These are phyloP conservation scores for Aphrocallistes beatrix DNA, from an alignment of 37 sponge, comb jelly and placozoan species.

Conservation along the genomic window DNA sequence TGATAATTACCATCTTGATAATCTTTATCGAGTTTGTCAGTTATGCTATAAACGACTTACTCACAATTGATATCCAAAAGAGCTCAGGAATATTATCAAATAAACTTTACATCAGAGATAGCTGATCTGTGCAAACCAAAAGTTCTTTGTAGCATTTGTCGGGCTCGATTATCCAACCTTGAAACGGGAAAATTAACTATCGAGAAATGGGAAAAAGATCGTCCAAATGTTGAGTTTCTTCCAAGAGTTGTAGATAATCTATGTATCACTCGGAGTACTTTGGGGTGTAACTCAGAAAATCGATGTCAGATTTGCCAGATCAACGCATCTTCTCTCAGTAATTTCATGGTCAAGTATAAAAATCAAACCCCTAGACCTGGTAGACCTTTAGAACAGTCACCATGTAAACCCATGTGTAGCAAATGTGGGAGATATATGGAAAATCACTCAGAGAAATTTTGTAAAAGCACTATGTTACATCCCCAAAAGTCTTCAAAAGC, in stretches of 20 bases:
- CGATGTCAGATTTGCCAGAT: not conserved
- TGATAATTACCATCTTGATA: too few species aligned
- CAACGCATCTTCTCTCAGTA: not conserved
- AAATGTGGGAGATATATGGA: constrained; percentile 16
- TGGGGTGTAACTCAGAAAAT: not conserved
- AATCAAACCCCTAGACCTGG: constrained; percentile 14
- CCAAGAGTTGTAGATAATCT: not conserved
- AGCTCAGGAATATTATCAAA: not conserved
- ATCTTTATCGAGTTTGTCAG: too few species aligned
- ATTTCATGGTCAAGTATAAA: not conserved
- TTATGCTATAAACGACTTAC: too few species aligned
- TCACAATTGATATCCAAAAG: not conserved
- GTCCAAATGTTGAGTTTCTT: not conserved
- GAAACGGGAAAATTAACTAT: constrained; percentile 15
- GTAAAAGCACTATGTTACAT: not conserved
- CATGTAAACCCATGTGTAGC: constrained; percentile 4
- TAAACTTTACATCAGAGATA: not conserved
- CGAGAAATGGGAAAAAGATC: not conserved
- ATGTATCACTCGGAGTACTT: not conserved
- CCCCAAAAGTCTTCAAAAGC: not conserved
- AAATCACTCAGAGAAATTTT: not conserved
- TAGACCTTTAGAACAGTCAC: constrained; percentile 14
- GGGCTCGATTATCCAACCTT: constrained; percentile 11
- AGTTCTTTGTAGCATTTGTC: constrained; percentile 6
- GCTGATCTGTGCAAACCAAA: not conserved